phyloP scores from a whole-genome alignment of 2,113 vertebrate genomes.

The Progne subis region DNA sequence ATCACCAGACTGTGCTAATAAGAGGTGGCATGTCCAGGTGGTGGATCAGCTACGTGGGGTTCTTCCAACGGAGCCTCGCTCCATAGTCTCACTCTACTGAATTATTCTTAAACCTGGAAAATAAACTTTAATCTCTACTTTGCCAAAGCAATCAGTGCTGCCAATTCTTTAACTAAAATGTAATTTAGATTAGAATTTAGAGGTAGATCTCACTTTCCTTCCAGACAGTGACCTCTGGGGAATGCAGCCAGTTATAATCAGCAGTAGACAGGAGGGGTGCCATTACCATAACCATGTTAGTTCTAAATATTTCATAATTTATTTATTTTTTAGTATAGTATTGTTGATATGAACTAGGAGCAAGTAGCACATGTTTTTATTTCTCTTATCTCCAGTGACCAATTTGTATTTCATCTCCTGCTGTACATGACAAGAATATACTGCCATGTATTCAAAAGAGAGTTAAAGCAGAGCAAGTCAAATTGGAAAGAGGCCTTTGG shows the following conservation, averaged over 20 bases:
- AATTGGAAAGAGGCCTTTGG: neutral
- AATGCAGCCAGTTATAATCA: neutral
- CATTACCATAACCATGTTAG: neutral
- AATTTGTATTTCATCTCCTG: neutral
- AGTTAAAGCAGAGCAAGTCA: neutral
- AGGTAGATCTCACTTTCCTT: neutral
- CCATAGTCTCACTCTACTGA: neutral
- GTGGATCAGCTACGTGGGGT: rapidly evolving
- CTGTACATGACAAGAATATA: neutral
- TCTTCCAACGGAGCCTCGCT: neutral
- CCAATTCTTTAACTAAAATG: neutral
- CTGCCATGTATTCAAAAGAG: neutral
- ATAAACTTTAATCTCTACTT: neutral
- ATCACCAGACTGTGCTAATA: neutral
- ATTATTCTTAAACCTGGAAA: neutral
- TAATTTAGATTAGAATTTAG: neutral
- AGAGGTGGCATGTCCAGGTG: neutral
- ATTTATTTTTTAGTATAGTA: neutral
- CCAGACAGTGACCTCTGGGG: neutral
- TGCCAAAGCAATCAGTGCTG: neutral
- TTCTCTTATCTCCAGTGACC: neutral
- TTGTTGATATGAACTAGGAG: neutral
- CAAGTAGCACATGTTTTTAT: neutral
- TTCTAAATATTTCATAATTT: neutral
- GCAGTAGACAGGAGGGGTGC: neutral